Evolutionary conservation across 92 coral and sea anemone species (phyloP), one percentile per base, ranked within the genome.

Genomic region (Isaurus tuberculatus): DNA sequence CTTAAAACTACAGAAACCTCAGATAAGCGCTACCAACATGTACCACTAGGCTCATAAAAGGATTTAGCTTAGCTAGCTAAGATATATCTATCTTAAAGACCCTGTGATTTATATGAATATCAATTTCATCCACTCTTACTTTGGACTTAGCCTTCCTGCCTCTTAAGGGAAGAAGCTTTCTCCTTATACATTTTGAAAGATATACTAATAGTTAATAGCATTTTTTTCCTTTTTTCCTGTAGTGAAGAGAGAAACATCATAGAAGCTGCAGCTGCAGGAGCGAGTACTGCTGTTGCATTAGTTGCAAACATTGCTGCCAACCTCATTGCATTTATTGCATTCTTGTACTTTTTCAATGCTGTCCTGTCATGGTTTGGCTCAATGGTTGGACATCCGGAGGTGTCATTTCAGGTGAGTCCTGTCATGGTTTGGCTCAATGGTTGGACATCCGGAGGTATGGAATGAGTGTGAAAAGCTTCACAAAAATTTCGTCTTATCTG

Each of bases 261-360:
- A 64, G 98, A 95, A 72, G 98, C 98, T 14, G 98, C 98, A 16
- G 98, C 98, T 27, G 87, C 92, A 58, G 98, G 98, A 11, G 98
- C 98, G 31, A 89, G 94, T 28, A 86, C 93, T 13, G 98, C 98
- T 19, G 88, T 93, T 79, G 85, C 94, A 22, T 79, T 95, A 34
- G 93, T 93, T 29, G 98, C 98, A 22, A 95, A 95, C 75, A 88
- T 95, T 74, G 98, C 95, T 57, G 98, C 98, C 42, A 95, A 94
- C 85, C 72, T 95, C 80, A 93, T 95, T 75, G 95, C 98, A 27
- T 95, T 95, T 81, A 90, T 93, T 79, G 98, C 98, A 10, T 95
- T 90, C 88, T 90, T 95, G 64, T 91, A 97, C 48, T 95, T 95
- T 83, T 88, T 95, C 81, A 93, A 95, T 82, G 94, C 95, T 17